Conservation (phyloP, 92 coral and sea anemone species). For the Porites cylindrica region DNA sequence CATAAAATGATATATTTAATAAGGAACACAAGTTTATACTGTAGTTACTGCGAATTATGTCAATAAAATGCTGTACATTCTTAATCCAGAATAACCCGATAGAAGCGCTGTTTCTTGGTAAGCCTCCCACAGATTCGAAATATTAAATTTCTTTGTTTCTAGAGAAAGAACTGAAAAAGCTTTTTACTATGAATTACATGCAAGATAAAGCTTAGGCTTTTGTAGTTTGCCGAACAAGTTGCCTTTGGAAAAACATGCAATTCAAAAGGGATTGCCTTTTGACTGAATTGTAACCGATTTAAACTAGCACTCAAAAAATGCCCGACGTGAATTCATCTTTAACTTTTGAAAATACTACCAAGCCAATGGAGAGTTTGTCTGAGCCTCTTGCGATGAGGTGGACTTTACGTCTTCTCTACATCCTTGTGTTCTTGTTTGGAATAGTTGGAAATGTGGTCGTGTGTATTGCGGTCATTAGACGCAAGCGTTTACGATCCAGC, state of each 20-base stretch:
- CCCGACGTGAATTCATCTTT: constrained; percentile 2
- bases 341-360: not conserved
- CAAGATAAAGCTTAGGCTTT: constrained; percentile 29
- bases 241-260: not conserved
- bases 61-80: not conserved
- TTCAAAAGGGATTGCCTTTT: not conserved
- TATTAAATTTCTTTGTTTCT: constrained; percentile 4
- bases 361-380: not conserved
- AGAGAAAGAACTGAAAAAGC: constrained; percentile 11
- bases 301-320: not conserved
- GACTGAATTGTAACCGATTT: not conserved
- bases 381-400: constrained; percentile 83
- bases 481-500: constrained; percentile 83
- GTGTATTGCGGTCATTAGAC: constrained; percentile 77
- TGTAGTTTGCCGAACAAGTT: not conserved
- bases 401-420: constrained; percentile 81
- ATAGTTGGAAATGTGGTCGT: constrained; percentile 90
- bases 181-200: constrained; percentile 26
- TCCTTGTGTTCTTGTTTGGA: constrained; percentile 79
- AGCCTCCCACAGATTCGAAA: constrained; percentile 18
- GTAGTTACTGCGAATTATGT: not conserved
- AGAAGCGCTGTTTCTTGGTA: not conserved
- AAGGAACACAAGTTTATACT: not conserved
- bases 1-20: too few species aligned
- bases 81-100: not conserved